Conservation (phyloP, 2,888 invertebrate species). For the Rapana venosa region DNA sequence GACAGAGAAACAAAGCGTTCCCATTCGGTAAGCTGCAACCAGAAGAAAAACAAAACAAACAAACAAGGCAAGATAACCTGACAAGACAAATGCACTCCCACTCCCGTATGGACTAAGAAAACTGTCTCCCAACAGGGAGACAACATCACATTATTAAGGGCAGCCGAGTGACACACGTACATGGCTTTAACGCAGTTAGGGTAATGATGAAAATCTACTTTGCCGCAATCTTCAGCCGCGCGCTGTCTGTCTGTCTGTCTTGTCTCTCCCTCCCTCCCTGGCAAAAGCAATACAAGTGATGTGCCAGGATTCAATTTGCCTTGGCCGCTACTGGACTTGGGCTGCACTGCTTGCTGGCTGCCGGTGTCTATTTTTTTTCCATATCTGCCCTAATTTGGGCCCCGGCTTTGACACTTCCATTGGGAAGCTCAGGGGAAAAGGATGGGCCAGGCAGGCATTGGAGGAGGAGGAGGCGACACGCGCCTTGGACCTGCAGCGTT, state of each 20-base stretch:
- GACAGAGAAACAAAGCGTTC: too few relatives aligned
- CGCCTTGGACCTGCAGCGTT: background rate
- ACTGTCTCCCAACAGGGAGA: background rate
- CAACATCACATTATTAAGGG: background rate
- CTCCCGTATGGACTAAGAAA: background rate
- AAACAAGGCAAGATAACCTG: background rate
- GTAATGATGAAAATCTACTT: slow-evolving; percentile 28
- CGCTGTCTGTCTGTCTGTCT: background rate
- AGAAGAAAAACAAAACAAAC: too few relatives aligned
- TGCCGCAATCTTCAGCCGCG: background rate
- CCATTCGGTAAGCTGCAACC: too few relatives aligned
- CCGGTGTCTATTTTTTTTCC: slow-evolving; percentile 42
- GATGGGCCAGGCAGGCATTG: background rate
- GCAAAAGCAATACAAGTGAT: slow-evolving; percentile 35
- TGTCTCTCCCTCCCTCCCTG: background rate
- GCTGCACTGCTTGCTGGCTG: slow-evolving; percentile 2
- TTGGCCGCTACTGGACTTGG: background rate
- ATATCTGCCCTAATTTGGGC: slow-evolving; percentile 12
- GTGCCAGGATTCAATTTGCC: slow-evolving; percentile 35
- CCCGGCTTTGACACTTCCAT: slow-evolving; percentile 36
- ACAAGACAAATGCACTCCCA: background rate
- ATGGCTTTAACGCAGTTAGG: slow-evolving; percentile 17
- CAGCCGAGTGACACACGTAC: background rate
- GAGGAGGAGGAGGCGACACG: background rate
- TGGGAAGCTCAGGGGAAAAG: slow-evolving; percentile 14